Evolutionary conservation across 2,797 vertebrate species (phyloP).

Genomic region (Brotogeris chrysoptera): DNA sequence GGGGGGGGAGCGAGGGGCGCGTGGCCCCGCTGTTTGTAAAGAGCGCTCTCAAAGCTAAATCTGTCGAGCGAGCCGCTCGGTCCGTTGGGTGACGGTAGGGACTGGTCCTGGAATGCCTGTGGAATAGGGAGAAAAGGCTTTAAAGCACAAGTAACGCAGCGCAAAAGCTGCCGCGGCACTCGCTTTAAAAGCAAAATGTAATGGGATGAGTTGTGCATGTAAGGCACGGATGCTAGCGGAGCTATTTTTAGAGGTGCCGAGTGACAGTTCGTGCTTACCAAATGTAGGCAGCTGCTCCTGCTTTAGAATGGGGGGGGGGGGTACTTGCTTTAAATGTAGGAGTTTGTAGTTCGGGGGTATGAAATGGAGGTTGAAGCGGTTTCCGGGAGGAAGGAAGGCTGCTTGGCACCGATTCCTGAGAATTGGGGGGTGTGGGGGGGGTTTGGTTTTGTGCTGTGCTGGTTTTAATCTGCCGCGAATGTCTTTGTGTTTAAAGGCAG

Average conservation of each 20-base stretch:
- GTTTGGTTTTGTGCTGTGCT: background rate
- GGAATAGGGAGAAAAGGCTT: background rate
- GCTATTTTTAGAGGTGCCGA: conserved; percentile 88
- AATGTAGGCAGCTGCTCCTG: conserved; percentile 82
- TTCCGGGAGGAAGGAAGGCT: background rate
- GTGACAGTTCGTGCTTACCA: conserved; percentile 81
- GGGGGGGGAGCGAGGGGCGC: background rate
- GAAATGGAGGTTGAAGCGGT: background rate
- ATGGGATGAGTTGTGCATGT: conserved; percentile 73
- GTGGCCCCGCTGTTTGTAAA: background rate
- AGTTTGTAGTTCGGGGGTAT: background rate
- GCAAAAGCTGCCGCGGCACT: background rate
- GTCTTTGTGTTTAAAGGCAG: background rate
- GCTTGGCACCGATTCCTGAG: background rate
- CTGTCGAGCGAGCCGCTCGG: too few relatives aligned
- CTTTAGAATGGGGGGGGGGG: conserved; percentile 20
- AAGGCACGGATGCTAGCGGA: conserved; percentile 65
- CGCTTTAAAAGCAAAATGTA: conserved; percentile 64
- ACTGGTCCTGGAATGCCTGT: background rate
- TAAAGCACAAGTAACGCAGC: background rate
- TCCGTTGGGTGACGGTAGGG: too few relatives aligned
- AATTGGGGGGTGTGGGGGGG: background rate
- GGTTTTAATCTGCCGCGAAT: background rate
- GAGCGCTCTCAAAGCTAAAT: background rate
- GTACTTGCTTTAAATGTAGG: conserved; percentile 3